These are phyloP conservation scores for Ashinkailepas kermadecensis DNA, from an alignment of 2,888 invertebrate species.

Conservation along the genomic window DNA sequence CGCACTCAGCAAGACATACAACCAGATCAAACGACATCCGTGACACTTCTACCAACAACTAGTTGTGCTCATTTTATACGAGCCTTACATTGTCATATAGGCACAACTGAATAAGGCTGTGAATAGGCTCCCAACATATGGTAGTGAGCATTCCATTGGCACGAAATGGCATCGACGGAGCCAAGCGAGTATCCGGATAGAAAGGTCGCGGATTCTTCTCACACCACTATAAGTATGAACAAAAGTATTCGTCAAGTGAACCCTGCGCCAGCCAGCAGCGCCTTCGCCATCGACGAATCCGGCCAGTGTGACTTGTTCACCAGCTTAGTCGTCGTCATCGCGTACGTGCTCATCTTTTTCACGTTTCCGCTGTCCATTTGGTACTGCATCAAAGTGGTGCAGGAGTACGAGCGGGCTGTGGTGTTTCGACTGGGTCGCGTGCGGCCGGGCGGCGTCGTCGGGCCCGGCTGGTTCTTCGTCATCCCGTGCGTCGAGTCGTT, in stretches of 20 bases:
- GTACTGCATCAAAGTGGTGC: conserved; percentile 42
- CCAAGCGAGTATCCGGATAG: no score
- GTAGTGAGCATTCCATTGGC: no score
- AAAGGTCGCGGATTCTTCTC: neutral
- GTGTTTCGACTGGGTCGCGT: conserved; percentile 48
- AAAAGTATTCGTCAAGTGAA: neutral
- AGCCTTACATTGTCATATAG: no score
- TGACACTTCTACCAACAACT: no score
- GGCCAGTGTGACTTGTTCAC: conserved; percentile 20
- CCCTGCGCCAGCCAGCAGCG: neutral
- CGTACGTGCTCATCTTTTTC: conserved; percentile 9
- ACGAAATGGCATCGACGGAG: no score
- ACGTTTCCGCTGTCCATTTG: conserved; percentile 14
- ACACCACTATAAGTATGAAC: neutral
- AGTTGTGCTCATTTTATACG: no score
- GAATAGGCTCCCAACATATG: no score
- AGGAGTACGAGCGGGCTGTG: conserved; percentile 49
- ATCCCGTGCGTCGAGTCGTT: conserved; percentile 54
- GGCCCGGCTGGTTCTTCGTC: conserved; percentile 53
- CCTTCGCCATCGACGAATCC: neutral
- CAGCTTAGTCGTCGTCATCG: neutral
- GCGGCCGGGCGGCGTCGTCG: conserved; percentile 48
- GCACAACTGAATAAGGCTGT: no score
- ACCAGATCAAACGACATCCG: no score
- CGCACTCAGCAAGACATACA: no score